Percentiles rank a stretch among this genome's conserved stretches.
phyloP scores from a whole-genome alignment of 2,888 invertebrate genomes.

The Podotricha telesiphe region DNA sequence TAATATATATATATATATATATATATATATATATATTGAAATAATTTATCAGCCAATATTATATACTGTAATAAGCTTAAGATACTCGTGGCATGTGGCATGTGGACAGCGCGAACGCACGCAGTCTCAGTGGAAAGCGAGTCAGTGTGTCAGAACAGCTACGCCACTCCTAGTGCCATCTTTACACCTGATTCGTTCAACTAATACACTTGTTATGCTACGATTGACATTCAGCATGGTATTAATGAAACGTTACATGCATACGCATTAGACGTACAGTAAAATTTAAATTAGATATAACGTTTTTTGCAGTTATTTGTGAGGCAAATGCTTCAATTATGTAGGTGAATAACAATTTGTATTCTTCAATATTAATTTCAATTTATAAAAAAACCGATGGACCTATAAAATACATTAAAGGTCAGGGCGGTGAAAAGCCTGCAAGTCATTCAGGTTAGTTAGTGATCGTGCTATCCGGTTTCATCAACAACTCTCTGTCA shows the following conservation, averaged over 20 bases:
- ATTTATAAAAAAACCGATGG: neutral
- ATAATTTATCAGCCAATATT: neutral
- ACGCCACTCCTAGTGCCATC: constrained; percentile 51
- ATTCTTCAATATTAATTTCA: neutral
- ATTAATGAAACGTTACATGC: neutral
- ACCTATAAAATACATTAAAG: constrained; percentile 14
- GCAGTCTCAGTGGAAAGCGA: constrained; percentile 73
- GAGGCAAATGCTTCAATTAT: too few relatives aligned
- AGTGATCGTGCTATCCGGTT: constrained; percentile 50
- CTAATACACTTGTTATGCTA: constrained; percentile 50
- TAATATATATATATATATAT: neutral
- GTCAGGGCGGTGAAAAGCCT: constrained; percentile 46
- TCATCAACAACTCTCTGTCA: constrained; percentile 42
- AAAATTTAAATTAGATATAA: neutral
- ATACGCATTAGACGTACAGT: neutral
- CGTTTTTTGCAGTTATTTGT: neutral
- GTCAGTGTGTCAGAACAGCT: constrained; percentile 78
- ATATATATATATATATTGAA: neutral
- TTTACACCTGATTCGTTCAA: constrained; percentile 59
- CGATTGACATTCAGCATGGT: constrained; percentile 25
- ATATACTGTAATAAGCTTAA: constrained; percentile 12
- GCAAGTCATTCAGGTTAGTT: constrained; percentile 51
- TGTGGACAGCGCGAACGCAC: constrained; percentile 40
- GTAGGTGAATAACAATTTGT: too few relatives aligned
- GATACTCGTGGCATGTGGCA: constrained; percentile 29